Percentiles rank a stretch among this genome's conserved stretches.
Evolutionary conservation across 2,113 vertebrate genomes (phyloP).

Genomic region (Halcyon senegalensis): DNA sequence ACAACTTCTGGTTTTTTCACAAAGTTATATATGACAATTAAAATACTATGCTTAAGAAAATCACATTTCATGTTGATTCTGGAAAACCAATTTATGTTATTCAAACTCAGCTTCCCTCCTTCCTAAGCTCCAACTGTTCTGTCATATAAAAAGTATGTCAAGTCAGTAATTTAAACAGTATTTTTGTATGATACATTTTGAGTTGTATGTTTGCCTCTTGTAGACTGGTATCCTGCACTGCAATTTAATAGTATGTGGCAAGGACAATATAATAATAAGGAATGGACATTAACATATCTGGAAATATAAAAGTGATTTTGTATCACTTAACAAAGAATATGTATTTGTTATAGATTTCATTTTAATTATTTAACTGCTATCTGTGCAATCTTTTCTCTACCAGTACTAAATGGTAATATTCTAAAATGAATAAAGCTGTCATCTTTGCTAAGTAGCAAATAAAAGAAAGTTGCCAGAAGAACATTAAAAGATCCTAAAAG

Average conservation of each 20-base stretch:
- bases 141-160: slow-evolving; percentile 1
- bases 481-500: neutral
- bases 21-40: neutral
- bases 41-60: slow-evolving; percentile 2
- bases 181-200: neutral
- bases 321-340: neutral
- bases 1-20: neutral
- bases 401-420: neutral
- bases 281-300: neutral
- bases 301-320: neutral
- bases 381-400: neutral
- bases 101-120: neutral
- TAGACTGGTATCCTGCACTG: neutral
- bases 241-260: neutral
- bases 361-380: neutral
- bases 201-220: neutral
- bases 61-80: neutral
- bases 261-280: neutral
- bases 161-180: neutral
- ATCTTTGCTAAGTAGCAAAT: neutral
- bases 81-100: slow-evolving; percentile 8
- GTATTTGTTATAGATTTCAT: neutral
- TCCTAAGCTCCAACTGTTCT: neutral
- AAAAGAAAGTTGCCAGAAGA: neutral
- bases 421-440: neutral